Percentiles rank a stretch among this genome's conserved stretches.
These are phyloP conservation scores for Capreolus pygargus DNA, from an alignment of 2,113 vertebrate species.

Conservation along the genomic window DNA sequence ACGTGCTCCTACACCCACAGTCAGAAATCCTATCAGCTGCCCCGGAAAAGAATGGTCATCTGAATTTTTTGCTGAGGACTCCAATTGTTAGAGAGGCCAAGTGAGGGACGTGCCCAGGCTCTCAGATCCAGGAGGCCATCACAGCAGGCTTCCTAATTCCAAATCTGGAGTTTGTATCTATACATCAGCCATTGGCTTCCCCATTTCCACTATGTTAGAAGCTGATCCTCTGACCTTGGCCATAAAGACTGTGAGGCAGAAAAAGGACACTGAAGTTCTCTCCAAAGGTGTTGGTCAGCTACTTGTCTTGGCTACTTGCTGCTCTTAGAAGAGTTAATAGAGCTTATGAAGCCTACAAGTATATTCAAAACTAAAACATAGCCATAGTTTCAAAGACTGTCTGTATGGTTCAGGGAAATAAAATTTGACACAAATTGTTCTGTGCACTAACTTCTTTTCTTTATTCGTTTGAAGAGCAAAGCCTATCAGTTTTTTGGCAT, in stretches of 20 bases:
- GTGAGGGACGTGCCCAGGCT: background rate
- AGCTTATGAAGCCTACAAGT: background rate
- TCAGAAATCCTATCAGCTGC: background rate
- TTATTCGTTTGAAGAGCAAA: background rate
- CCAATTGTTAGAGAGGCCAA: background rate
- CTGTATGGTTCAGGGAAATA: background rate
- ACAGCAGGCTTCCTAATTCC: background rate
- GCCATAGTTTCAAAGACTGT: background rate
- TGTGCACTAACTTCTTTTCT: background rate
- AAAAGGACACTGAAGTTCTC: background rate
- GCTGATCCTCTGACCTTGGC: background rate
- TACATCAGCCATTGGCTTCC: background rate
- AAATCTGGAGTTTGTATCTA: background rate
- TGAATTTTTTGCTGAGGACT: background rate
- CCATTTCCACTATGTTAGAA: background rate
- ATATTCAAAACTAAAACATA: background rate
- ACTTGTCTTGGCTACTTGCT: background rate
- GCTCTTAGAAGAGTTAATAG: background rate
- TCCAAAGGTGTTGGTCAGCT: background rate
- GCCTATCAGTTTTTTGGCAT: background rate
- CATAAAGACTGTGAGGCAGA: background rate
- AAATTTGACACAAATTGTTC: background rate
- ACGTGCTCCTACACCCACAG: background rate
- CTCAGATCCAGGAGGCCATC: background rate
- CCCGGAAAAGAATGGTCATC: background rate